These are phyloP conservation scores for Corythornis madagascariensis DNA, from an alignment of 2,113 vertebrate species.

Conservation along the genomic window DNA sequence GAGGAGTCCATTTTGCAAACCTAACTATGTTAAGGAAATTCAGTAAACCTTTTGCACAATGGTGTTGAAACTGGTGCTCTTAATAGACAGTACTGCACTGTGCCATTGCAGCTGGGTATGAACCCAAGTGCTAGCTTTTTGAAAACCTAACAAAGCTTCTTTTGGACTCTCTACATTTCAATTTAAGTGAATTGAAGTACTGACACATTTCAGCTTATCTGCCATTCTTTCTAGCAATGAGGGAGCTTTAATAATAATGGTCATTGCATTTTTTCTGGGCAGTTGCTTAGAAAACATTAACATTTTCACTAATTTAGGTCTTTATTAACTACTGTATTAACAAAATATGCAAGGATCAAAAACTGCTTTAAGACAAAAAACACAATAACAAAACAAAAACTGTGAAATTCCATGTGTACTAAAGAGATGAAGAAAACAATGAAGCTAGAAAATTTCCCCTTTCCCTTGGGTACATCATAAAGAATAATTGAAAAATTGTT, in stretches of 20 bases:
- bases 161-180: slow-evolving; percentile 68
- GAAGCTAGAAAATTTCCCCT: background rate
- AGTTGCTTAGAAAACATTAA: background rate
- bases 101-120: slow-evolving; percentile 71
- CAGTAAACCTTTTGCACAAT: slow-evolving; percentile 53
- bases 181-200: slow-evolving; percentile 55
- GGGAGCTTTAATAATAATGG: background rate
- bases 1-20: background rate
- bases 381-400: background rate
- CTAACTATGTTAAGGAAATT: slow-evolving; percentile 37
- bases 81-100: slow-evolving; percentile 63
- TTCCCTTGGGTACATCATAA: background rate
- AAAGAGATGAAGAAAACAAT: background rate
- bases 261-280: background rate
- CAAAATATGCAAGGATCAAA: background rate
- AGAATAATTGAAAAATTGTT: background rate
- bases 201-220: slow-evolving; percentile 23
- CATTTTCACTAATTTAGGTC: background rate
- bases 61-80: slow-evolving; percentile 29
- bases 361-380: background rate
- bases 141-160: slow-evolving; percentile 68
- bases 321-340: background rate
- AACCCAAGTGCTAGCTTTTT: slow-evolving; percentile 48
- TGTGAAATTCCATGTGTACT: background rate
- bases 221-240: background rate